These are phyloP conservation scores for Passer domesticus DNA, from an alignment of 2,113 vertebrate species.

Conservation along the genomic window DNA sequence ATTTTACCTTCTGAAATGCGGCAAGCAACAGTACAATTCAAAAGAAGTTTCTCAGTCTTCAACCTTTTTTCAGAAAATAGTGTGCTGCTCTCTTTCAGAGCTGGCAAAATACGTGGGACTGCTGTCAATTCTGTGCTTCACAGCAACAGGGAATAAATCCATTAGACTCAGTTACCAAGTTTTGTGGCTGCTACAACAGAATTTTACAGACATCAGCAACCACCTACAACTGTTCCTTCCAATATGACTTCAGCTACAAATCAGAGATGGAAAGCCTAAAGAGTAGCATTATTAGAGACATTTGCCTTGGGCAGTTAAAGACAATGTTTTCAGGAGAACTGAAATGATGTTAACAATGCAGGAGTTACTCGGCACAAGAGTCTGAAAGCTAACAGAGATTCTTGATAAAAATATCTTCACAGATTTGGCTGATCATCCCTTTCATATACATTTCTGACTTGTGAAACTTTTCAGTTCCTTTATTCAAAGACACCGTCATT, in stretches of 20 bases:
- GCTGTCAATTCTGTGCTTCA: not conserved
- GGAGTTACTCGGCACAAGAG: not conserved
- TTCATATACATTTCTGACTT: not conserved
- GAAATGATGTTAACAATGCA: accelerated
- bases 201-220: not conserved
- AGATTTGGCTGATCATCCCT: not conserved
- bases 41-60: not conserved
- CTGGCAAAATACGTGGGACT: not conserved
- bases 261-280: not conserved
- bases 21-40: not conserved
- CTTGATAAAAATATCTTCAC: not conserved
- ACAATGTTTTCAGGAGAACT: not conserved
- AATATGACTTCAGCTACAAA: not conserved
- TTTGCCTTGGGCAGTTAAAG: not conserved
- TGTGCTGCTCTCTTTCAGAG: not conserved
- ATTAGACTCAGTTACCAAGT: not conserved
- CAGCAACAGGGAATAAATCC: not conserved
- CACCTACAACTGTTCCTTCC: not conserved
- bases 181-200: not conserved
- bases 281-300: not conserved
- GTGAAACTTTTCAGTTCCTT: not conserved
- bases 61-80: not conserved
- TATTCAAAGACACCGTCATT: not conserved
- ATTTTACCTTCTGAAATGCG: not conserved
- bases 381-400: not conserved